These are phyloP conservation scores for Camponotus vicinus DNA, from an alignment of 1,140 invertebrate genomes.

Conservation along the genomic window DNA sequence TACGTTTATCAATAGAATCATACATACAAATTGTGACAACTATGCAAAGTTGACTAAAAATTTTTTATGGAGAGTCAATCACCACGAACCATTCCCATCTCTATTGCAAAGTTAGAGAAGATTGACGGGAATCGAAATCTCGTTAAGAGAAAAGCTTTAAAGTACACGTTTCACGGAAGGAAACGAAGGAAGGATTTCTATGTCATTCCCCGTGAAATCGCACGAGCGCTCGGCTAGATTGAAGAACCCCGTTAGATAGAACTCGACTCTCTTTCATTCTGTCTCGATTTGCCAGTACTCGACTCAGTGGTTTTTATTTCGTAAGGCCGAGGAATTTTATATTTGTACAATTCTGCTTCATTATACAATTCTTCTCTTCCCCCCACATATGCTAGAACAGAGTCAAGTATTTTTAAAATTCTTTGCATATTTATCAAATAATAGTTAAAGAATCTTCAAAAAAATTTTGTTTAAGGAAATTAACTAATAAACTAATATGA, in stretches of 20 bases:
- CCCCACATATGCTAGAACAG: not conserved
- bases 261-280: slow-evolving; percentile 13
- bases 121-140: slow-evolving; percentile 67
- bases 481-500: no score
- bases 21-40: slow-evolving; percentile 49
- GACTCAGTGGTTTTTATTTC: slow-evolving; percentile 22
- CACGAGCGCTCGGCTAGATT: slow-evolving; percentile 29
- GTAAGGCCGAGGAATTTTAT: not conserved
- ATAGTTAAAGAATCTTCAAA: not conserved
- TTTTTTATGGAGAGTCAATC: slow-evolving; percentile 46
- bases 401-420: not conserved
- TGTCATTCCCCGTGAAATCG: slow-evolving; percentile 46
- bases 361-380: not conserved
- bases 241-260: slow-evolving; percentile 39
- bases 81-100: not conserved
- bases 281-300: not conserved
- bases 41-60: slow-evolving; percentile 33
- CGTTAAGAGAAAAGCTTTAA: slow-evolving; percentile 64
- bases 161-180: slow-evolving; percentile 40
- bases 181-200: slow-evolving; percentile 59
- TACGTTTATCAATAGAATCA: slow-evolving; percentile 41
- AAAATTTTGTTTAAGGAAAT: not conserved
- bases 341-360: not conserved
- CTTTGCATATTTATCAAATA: slow-evolving; percentile 2
- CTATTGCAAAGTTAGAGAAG: slow-evolving; percentile 41